Evolutionary conservation across 2,797 vertebrate genomes (phyloP).

Genomic region (Falco columbarius): DNA sequence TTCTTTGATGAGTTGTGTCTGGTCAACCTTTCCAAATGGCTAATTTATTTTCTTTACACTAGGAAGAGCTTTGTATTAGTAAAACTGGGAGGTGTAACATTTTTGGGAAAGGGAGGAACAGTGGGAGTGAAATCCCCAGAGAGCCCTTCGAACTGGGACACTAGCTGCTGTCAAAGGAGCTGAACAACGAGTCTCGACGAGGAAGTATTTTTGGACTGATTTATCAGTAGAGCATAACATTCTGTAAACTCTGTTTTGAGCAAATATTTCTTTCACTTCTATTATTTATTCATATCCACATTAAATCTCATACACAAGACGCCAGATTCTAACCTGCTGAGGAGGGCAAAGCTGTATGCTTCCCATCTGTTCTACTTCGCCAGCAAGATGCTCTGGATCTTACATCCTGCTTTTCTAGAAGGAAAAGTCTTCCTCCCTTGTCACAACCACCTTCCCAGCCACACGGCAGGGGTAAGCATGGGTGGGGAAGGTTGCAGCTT

Average conservation of each 20-base stretch:
- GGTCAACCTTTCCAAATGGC: conserved; percentile 20
- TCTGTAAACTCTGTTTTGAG: conserved; percentile 43
- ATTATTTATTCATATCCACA: conserved; percentile 72
- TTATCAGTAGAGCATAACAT: conserved; percentile 27
- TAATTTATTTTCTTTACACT: background rate
- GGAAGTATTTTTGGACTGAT: conserved; percentile 58
- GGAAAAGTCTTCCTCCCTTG: background rate
- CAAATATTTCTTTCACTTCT: conserved; percentile 47
- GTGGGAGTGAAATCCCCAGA: background rate
- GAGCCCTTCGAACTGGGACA: background rate
- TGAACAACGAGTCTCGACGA: background rate
- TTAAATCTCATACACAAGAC: conserved; percentile 43
- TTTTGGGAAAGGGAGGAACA: background rate
- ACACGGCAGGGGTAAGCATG: background rate
- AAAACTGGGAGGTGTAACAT: background rate
- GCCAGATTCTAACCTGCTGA: conserved; percentile 65
- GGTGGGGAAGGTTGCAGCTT: background rate
- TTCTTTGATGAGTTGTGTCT: background rate
- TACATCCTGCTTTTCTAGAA: conserved; percentile 7
- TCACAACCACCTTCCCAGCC: background rate
- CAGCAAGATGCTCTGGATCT: conserved; percentile 30
- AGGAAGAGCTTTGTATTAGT: background rate
- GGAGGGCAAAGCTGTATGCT: conserved; percentile 3
- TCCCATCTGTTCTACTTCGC: conserved; percentile 60
- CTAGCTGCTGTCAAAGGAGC: background rate